Evolutionary conservation across 2,797 vertebrate genomes (phyloP).

Genomic region (Catharus ustulatus): DNA sequence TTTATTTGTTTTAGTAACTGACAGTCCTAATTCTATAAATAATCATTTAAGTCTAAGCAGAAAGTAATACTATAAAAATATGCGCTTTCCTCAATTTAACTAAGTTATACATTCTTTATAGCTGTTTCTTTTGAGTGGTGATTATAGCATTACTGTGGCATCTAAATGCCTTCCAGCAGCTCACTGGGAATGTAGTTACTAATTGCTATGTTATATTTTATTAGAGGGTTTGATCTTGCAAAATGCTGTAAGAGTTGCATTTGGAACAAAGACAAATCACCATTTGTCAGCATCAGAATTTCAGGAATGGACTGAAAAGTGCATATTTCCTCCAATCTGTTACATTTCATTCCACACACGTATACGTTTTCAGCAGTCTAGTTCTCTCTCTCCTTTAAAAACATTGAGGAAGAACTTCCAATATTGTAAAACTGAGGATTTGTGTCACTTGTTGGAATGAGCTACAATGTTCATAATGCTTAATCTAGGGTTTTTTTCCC

Average conservation of each 20-base stretch:
- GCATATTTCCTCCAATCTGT: background rate
- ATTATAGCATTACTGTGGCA: background rate
- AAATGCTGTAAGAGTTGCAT: background rate
- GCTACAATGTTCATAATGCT: background rate
- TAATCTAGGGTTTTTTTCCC: background rate
- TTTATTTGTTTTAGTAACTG: background rate
- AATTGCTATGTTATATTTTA: background rate
- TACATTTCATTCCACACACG: background rate
- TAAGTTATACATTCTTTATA: background rate
- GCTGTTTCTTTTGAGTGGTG: background rate
- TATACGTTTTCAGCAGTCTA: background rate
- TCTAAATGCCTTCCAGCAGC: background rate
- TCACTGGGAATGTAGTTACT: background rate
- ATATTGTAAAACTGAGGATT: background rate
- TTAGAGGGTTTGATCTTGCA: background rate
- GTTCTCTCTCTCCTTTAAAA: background rate
- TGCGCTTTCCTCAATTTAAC: background rate
- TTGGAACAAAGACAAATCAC: background rate
- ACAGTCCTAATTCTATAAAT: background rate
- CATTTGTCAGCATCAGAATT: background rate
- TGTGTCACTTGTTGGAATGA: background rate
- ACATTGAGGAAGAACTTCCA: background rate
- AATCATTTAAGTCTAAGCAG: background rate
- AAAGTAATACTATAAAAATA: slow-evolving; percentile 11
- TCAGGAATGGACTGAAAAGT: background rate